Percentiles rank a stretch among this genome's conserved stretches.
phyloP scores from a whole-genome alignment of 1,140 invertebrate species.

The Antheraea pernyi region DNA sequence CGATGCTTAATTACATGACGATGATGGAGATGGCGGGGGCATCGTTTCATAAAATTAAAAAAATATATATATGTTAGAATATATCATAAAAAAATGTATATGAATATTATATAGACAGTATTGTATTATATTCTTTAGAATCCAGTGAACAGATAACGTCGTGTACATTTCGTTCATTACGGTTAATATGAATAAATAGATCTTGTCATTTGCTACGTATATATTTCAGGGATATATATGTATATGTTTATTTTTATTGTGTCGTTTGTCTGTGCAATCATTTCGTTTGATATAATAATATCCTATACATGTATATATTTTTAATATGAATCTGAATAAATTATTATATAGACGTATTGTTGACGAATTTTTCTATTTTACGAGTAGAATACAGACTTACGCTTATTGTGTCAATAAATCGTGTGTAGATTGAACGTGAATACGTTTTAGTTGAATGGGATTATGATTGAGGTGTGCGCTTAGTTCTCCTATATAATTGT shows the following conservation, averaged over 20 bases:
- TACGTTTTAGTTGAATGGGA: neutral
- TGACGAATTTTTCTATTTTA: slow-evolving; percentile 8
- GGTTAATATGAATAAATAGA: neutral
- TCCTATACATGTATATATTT: slow-evolving; percentile 1
- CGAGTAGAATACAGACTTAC: slow-evolving; percentile 31
- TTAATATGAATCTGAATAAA: slow-evolving; percentile 23
- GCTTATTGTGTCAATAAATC: slow-evolving; percentile 56
- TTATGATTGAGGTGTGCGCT: slow-evolving; percentile 14
- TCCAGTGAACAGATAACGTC: slow-evolving; percentile 27
- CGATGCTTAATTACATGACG: too few species aligned
- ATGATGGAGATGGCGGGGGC: too few species aligned
- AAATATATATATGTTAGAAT: too few species aligned
- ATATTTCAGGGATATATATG: neutral
- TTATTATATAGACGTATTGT: slow-evolving; percentile 19
- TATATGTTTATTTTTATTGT: neutral
- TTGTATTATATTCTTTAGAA: neutral
- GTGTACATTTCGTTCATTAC: too few species aligned
- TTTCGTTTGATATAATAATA: neutral
- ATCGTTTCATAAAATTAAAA: too few species aligned
- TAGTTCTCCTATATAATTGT: slow-evolving; percentile 40
- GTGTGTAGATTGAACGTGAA: slow-evolving; percentile 29
- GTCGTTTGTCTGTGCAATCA: slow-evolving; percentile 22
- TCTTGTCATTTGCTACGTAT: neutral
- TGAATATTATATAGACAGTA: neutral
- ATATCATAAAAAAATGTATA: neutral